Evolutionary conservation across 2,888 invertebrate genomes (phyloP).

Genomic region (Erannis defoliaria): DNA sequence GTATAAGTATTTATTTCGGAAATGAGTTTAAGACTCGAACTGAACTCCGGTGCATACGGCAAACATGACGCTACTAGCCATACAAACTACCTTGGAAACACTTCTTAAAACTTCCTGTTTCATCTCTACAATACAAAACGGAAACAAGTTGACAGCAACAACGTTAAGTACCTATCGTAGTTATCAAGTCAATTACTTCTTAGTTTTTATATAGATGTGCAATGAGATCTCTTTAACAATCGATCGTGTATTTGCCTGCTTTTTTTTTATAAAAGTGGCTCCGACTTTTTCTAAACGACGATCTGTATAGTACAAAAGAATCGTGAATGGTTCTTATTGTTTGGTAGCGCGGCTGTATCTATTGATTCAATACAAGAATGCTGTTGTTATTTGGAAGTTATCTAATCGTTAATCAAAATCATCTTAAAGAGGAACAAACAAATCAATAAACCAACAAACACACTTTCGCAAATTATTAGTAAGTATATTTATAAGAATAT

Average conservation of each 20-base stretch:
- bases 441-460: too few relatives aligned
- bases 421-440: too few relatives aligned
- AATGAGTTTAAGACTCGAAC: too few relatives aligned
- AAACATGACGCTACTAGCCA: too few relatives aligned
- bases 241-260: slow-evolving; percentile 1
- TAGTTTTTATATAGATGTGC: slow-evolving; percentile 35
- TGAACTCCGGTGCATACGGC: too few relatives aligned
- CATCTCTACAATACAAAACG: slow-evolving; percentile 2
- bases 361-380: background rate
- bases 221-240: slow-evolving; percentile 26
- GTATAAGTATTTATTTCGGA: too few relatives aligned
- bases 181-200: slow-evolving; percentile 14
- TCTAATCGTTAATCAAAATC: slow-evolving; percentile 4
- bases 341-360: background rate
- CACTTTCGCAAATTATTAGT: too few relatives aligned
- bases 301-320: background rate
- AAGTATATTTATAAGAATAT: too few relatives aligned
- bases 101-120: background rate
- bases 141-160: too few relatives aligned
- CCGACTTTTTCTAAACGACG: background rate
- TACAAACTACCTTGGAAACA: background rate
- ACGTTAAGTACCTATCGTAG: too few relatives aligned
- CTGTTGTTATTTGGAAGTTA: slow-evolving; percentile 3
- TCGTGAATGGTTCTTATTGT: slow-evolving; percentile 9
- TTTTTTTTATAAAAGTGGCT: slow-evolving; percentile 15